Conservation (phyloP, 2,888 invertebrate species). For the Macaria liturata region DNA sequence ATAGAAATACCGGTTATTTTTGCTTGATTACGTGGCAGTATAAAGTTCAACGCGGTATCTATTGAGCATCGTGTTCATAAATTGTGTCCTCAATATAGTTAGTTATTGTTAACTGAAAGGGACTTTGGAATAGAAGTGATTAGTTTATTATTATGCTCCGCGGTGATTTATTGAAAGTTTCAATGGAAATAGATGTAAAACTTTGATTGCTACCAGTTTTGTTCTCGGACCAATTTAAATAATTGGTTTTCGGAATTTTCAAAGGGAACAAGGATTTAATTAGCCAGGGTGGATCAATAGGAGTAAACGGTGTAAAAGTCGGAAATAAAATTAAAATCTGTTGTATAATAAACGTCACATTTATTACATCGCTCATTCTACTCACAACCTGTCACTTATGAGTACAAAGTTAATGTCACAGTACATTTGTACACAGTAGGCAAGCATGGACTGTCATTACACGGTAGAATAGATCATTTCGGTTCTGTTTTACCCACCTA, state of each 20-base stretch:
- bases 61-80: slow-evolving; percentile 54
- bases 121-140: slow-evolving; percentile 41
- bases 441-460: neutral
- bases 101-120: slow-evolving; percentile 51
- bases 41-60: slow-evolving; percentile 37
- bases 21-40: neutral
- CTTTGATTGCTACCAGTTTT: slow-evolving; percentile 1
- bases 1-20: slow-evolving; percentile 25
- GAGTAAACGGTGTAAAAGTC: too few relatives aligned
- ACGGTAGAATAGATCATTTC: too few relatives aligned
- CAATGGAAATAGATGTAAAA: slow-evolving; percentile 8
- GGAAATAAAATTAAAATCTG: too few relatives aligned
- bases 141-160: slow-evolving; percentile 48
- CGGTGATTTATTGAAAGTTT: slow-evolving; percentile 35
- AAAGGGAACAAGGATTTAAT: neutral
- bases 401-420: slow-evolving; percentile 30
- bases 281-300: neutral
- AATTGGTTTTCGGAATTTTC: neutral
- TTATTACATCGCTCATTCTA: slow-evolving; percentile 31
- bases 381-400: slow-evolving; percentile 38
- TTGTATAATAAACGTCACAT: slow-evolving; percentile 17
- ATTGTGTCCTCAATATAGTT: slow-evolving; percentile 55
- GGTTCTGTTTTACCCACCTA: too few relatives aligned
- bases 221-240: too few relatives aligned
- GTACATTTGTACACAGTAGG: slow-evolving; percentile 3